Evolutionary conservation across 2,888 invertebrate genomes (phyloP).

Genomic region (Drosophila picticornis): DNA sequence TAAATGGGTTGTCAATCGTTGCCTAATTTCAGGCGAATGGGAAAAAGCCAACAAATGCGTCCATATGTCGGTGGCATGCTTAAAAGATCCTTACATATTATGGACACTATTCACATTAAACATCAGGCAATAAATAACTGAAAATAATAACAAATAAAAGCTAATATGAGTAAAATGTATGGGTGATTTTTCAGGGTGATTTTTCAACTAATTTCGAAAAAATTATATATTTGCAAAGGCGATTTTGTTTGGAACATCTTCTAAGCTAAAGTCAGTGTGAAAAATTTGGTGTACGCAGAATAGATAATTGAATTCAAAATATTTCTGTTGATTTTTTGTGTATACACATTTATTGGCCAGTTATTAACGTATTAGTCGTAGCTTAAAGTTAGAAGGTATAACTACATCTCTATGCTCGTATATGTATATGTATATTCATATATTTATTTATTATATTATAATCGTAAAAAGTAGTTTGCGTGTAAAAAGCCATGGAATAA

Average conservation of each 20-base stretch:
- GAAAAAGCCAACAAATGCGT: not conserved
- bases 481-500: conserved; percentile 56
- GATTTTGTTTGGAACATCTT: not conserved
- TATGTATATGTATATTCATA: not conserved
- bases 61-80: not conserved
- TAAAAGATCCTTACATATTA: not conserved
- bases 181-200: too few species aligned
- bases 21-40: conserved; percentile 37
- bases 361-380: conserved; percentile 51
- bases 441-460: conserved; percentile 6
- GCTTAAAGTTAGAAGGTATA: conserved; percentile 36
- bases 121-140: not conserved
- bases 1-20: conserved; percentile 30
- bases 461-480: conserved; percentile 30
- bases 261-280: not conserved
- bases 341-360: conserved; percentile 68
- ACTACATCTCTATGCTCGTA: conserved; percentile 9
- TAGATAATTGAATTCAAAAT: not conserved
- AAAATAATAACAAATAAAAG: too few species aligned
- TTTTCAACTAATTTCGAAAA: not conserved
- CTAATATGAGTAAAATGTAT: not conserved
- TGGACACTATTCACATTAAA: not conserved
- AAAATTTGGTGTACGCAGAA: not conserved
- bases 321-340: conserved; percentile 4
- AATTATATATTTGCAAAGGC: accelerated